Base-by-base conservation (phyloP, 2,113 vertebrate species). In the Chroicocephalus ridibundus region DNA sequence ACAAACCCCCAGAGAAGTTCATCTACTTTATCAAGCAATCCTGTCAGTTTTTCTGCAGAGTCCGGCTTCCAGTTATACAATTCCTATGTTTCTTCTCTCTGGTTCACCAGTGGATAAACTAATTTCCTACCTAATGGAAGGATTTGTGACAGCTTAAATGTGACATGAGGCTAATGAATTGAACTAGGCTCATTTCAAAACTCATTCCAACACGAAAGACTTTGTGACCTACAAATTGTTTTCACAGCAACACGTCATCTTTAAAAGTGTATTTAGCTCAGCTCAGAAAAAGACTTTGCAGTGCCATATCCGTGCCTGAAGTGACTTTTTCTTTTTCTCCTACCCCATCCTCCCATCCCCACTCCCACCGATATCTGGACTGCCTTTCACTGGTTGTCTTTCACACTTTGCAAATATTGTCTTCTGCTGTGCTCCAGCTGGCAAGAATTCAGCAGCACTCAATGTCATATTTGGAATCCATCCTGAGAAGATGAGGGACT, bases 71-170 rank as follows among this genome's bases (percentile, higher is more conserved):
- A 66, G 52, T 86, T 95, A 89, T 40, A 85, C 38, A 90, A 82
- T 92, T 89, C 64, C 34, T 93, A 8, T 61, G 51, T 94, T 96
- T 97, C 79, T 77, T 92, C 51, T 82, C 51, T 57, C 77, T 94
- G 25, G 32, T 75, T 85, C 44, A 90, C 70, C 66, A 97, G 68
- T 79, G 44, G 66, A 83, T 96, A 97, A 96, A 95, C 65, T 93
- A 85, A 96, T 97, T 97, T 97, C 82, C 62, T 74, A 76, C n/a
- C 54, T 94, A 95, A 97, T 85, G 25, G 76, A 96, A 96, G 91
- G 54, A 93, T 96, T 96, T 94, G 64, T 96, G 79, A 74, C 85
- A 91, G 65, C 79, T 88, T 96, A 93, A 88, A 82, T 95, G 31
- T 97, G 96, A 92, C 78, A 79, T 26, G 40, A 93, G 84, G 86